Evolutionary conservation across 2,797 vertebrate genomes (phyloP), one percentile per base, ranked within the genome.

Genomic region (Acanthopagrus latus): DNA sequence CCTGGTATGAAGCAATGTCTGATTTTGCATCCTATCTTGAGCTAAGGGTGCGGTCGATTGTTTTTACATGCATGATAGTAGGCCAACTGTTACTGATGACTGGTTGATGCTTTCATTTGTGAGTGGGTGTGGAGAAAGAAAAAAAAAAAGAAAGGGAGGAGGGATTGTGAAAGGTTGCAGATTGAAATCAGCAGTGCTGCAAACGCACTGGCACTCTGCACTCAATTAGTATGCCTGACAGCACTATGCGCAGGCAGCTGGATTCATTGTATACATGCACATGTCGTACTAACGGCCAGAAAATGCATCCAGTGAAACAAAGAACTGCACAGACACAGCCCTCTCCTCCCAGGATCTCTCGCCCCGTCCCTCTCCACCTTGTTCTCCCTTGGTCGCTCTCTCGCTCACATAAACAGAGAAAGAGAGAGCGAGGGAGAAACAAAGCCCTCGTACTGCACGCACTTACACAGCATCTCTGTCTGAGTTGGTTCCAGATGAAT

Each of bases 401-500:
- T 81, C 71, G 3, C 69, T 80, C 73, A 54, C 71, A 64, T 57
- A 78, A 64, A 78, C 75, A 82, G 76, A 82, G 71, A 83, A 64
- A 3, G 50, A 74, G 52, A 62, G 46, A 59, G 52, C 0, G 46
- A 66, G 66, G 71, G 66, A 82, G 76, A 88, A 86, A 89, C 83
- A 81, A 91, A 91, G 88, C 69, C 80, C 68, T 82, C 38, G 54
- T 63, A 81, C 76, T 5, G 67, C 78, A 81, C 76, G 47, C 80
- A 69, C 83, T 91, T 86, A 85, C 90, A 92, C 88, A 90, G 86
- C 78, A 86, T 86, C 87, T 89, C 89, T 87, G 88, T 90, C 90
- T 88, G 83, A 87, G 86, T 65, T 74, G 86, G 82, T 91, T 93
- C 88, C 84, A 90, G 90, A 92, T 90, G 90, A 92, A 93, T 90